Evolutionary conservation across 1,140 invertebrate species (phyloP).

Genomic region (Orius laevigatus): DNA sequence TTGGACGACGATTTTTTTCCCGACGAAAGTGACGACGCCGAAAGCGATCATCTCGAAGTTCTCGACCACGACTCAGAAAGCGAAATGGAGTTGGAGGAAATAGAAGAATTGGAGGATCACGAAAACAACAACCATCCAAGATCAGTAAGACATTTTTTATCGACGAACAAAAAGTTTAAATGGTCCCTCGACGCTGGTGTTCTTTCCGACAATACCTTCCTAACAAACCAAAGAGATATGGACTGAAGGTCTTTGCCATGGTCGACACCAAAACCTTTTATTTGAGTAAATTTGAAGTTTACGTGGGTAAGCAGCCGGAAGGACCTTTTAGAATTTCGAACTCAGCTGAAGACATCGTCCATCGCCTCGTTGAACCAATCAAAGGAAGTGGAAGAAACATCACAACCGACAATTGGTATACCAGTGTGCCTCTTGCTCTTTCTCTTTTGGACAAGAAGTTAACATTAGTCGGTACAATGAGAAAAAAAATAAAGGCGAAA

Average conservation of each 20-base stretch:
- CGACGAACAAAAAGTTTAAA: too few species aligned
- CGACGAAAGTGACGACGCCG: too few species aligned
- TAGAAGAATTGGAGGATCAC: too few species aligned
- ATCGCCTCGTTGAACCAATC: slow-evolving; percentile 19
- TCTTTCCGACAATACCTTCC: slow-evolving; percentile 29
- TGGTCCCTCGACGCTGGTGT: too few species aligned
- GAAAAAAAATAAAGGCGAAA: slow-evolving; percentile 24
- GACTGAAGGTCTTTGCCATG: slow-evolving; percentile 24
- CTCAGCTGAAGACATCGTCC: slow-evolving; percentile 20
- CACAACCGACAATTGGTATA: slow-evolving; percentile 23
- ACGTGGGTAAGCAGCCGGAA: slow-evolving; percentile 24
- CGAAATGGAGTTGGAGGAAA: too few species aligned
- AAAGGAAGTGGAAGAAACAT: slow-evolving; percentile 20
- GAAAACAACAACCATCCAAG: too few species aligned
- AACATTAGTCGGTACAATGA: slow-evolving; percentile 23
- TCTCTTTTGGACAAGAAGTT: slow-evolving; percentile 22
- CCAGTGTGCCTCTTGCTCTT: slow-evolving; percentile 8
- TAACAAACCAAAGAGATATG: slow-evolving; percentile 25
- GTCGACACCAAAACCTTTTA: slow-evolving; percentile 21
- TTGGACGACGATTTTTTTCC: too few species aligned
- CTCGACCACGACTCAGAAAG: too few species aligned
- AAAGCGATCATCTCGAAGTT: not conserved
- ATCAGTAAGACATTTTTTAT: too few species aligned
- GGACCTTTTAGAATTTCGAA: slow-evolving; percentile 24
- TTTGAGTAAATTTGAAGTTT: slow-evolving; percentile 24